phyloP scores from a whole-genome alignment of 2,113 vertebrate species.

The Cyanoderma ruficeps region DNA sequence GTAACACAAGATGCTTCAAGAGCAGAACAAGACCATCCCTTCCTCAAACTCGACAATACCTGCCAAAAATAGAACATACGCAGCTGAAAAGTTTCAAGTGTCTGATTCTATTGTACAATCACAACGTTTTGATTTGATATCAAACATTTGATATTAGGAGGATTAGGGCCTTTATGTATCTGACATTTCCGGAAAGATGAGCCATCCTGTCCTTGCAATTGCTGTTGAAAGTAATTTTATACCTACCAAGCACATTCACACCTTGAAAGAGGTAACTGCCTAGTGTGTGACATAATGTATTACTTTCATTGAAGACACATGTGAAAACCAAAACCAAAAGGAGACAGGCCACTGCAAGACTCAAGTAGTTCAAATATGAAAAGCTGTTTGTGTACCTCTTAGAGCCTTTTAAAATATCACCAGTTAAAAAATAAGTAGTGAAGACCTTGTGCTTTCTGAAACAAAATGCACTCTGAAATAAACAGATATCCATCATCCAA shows the following conservation, averaged over 20 bases:
- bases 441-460: background rate
- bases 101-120: background rate
- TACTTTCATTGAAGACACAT: background rate
- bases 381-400: background rate
- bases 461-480: background rate
- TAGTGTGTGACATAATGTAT: background rate
- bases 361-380: background rate
- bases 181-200: background rate
- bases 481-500: background rate
- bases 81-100: background rate
- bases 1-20: background rate
- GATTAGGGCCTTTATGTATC: background rate
- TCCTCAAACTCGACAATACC: fast-evolving
- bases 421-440: background rate
- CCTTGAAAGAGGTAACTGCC: background rate
- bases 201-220: background rate
- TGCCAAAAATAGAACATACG: background rate
- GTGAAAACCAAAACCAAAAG: background rate
- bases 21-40: background rate
- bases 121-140: background rate
- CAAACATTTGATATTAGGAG: background rate
- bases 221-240: background rate
- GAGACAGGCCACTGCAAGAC: background rate
- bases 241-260: background rate
- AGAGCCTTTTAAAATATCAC: background rate